Evolutionary conservation across 2,797 vertebrate species (phyloP).

Genomic region (Schizopygopsis pylzovi): DNA sequence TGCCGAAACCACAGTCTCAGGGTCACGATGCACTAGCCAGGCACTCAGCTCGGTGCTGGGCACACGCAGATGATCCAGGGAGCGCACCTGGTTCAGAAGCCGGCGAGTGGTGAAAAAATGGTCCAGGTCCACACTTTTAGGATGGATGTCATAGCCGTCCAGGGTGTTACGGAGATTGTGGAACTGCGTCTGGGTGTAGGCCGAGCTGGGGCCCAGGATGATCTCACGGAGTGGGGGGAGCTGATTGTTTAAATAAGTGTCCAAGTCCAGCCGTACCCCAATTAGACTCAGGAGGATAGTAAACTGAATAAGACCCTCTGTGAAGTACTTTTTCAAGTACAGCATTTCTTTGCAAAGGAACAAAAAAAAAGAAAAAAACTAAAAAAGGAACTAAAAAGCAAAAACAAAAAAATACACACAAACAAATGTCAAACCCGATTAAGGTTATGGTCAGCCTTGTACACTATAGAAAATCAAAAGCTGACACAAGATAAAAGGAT

Average conservation of each 20-base stretch:
- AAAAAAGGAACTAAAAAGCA: slow-evolving; percentile 79
- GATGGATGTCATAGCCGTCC: slow-evolving; percentile 98
- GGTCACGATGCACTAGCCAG: slow-evolving; percentile 96
- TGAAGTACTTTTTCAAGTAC: slow-evolving; percentile 99
- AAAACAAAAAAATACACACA: slow-evolving; percentile 43
- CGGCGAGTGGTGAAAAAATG: slow-evolving; percentile 91
- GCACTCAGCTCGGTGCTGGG: slow-evolving; percentile 92
- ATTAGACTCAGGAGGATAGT: slow-evolving; percentile 99
- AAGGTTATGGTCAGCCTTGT: slow-evolving; percentile 29
- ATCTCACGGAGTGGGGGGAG: slow-evolving; percentile 96
- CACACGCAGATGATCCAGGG: slow-evolving; percentile 92
- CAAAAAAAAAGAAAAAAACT: slow-evolving; percentile 79
- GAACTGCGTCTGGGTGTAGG: slow-evolving; percentile 98
- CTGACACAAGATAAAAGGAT: slow-evolving; percentile 35
- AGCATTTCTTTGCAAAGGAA: slow-evolving; percentile 96
- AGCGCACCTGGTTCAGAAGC: slow-evolving; percentile 93
- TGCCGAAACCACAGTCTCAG: slow-evolving; percentile 88
- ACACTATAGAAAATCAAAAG: slow-evolving; percentile 33
- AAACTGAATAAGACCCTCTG: slow-evolving; percentile 99
- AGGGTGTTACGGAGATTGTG: slow-evolving; percentile 97
- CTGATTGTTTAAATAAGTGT: slow-evolving; percentile 94
- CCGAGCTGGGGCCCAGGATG: slow-evolving; percentile 98
- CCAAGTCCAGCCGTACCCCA: slow-evolving; percentile 97
- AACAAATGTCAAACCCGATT: slow-evolving; percentile 58
- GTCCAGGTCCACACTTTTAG: slow-evolving; percentile 97